Evolutionary conservation across 2,888 invertebrate species (phyloP).

Genomic region (Drosophila kokeensis): DNA sequence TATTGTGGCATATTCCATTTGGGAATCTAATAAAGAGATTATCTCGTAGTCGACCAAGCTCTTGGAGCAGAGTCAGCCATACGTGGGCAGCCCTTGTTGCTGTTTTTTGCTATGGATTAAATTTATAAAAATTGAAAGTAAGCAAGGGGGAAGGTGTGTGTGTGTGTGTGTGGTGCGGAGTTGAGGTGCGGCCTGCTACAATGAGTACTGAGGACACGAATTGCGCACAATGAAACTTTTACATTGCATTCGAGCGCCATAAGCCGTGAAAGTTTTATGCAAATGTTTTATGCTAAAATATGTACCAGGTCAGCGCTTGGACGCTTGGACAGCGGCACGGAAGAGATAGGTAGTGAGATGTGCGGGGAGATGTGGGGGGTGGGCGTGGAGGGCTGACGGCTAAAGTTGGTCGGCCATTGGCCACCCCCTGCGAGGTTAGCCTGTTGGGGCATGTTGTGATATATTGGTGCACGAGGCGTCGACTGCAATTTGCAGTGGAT

Average conservation of each 20-base stretch:
- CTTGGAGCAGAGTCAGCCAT: background rate
- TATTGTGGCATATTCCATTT: background rate
- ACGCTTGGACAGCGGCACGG: constrained; percentile 4
- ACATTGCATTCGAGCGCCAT: constrained; percentile 64
- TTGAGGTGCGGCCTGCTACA: constrained; percentile 15
- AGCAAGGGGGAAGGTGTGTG: background rate
- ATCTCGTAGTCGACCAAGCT: constrained; percentile 16
- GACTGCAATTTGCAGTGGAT: constrained; percentile 60
- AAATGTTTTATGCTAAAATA: constrained; percentile 68
- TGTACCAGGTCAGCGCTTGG: constrained; percentile 56
- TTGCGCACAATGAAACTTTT: constrained; percentile 65
- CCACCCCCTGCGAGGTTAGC: constrained; percentile 38
- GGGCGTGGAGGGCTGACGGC: accelerated
- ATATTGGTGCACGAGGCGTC: constrained; percentile 57
- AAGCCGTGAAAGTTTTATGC: constrained; percentile 73
- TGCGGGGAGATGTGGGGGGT: background rate
- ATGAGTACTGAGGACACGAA: constrained; percentile 23
- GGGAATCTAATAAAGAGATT: background rate
- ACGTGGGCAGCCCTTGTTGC: constrained; percentile 36
- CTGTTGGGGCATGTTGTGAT: constrained; percentile 37
- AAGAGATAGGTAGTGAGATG: background rate
- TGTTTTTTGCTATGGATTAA: constrained; percentile 54
- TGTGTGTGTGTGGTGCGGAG: background rate
- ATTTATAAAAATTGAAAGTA: constrained; percentile 64
- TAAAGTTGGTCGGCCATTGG: constrained; percentile 5